phyloP scores from a whole-genome alignment of 64 coral and sea anemone species.

The Cladopsammia gracilis region DNA sequence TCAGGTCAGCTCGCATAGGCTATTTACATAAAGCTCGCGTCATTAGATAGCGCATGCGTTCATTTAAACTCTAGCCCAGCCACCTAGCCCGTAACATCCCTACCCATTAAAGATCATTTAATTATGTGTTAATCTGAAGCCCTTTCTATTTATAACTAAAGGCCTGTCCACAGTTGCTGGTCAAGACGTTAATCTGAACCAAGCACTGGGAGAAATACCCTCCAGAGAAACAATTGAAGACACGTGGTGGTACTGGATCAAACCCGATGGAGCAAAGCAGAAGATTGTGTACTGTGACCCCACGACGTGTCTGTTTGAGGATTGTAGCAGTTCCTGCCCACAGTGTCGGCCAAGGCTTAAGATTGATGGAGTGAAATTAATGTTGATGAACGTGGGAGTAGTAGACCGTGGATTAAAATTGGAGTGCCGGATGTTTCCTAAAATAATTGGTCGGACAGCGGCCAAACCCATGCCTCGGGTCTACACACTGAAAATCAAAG shows the following conservation, averaged over 20 bases:
- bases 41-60: too few relatives aligned
- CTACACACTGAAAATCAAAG: not conserved
- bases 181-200: not conserved
- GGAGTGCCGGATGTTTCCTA: not conserved
- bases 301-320: not conserved
- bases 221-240: not conserved
- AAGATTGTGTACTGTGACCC: constrained; percentile 2
- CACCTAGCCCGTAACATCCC: too few relatives aligned
- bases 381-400: not conserved
- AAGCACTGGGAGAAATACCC: not conserved
- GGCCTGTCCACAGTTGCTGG: not conserved
- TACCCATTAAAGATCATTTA: too few relatives aligned
- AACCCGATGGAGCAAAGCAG: not conserved
- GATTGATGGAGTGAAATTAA: not conserved
- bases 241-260: not conserved
- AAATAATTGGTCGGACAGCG: not conserved
- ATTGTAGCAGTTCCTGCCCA: not conserved
- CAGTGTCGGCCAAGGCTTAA: not conserved
- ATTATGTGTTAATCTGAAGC: too few relatives aligned
- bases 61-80: too few relatives aligned
- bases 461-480: not conserved
- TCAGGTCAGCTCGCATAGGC: too few relatives aligned
- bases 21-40: too few relatives aligned
- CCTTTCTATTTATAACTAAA: not conserved
- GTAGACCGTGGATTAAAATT: constrained; percentile 15